A percentile compares a stretch with the other conserved stretches of the same genome.
Evolutionary conservation across 2,797 vertebrate genomes (phyloP).

Genomic region (Girardinus metallicus): DNA sequence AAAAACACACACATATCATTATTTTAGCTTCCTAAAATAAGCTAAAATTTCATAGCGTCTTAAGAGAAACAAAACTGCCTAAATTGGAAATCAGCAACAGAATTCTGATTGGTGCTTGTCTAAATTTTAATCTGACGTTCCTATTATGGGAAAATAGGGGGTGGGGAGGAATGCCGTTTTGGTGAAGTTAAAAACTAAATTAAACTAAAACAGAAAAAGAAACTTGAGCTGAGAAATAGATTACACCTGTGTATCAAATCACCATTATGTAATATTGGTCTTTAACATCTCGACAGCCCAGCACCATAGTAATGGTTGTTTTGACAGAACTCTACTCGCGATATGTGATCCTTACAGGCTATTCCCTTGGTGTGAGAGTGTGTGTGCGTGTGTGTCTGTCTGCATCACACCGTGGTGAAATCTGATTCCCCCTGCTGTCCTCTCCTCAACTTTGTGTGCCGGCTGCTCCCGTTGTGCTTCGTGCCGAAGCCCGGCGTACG

Average conservation of each 20-base stretch:
- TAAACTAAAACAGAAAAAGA: background rate
- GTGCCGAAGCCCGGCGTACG: conserved; percentile 1
- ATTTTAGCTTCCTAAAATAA: background rate
- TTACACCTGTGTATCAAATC: background rate
- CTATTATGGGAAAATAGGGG: background rate
- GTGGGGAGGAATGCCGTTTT: background rate
- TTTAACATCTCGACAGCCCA: conserved; percentile 28
- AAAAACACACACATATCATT: background rate
- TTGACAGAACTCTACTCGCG: conserved; percentile 59
- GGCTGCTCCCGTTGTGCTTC: conserved; percentile 22
- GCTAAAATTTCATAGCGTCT: background rate
- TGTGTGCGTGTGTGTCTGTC: conserved; percentile 33
- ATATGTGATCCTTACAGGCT: conserved; percentile 55
- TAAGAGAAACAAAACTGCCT: background rate
- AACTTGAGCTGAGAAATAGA: background rate
- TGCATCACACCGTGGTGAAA: conserved; percentile 61
- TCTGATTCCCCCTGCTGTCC: conserved; percentile 57
- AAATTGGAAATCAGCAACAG: background rate
- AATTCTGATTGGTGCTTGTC: background rate
- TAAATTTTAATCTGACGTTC: background rate
- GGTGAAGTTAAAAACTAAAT: background rate
- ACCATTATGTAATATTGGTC: background rate
- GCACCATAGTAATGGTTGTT: conserved; percentile 49
- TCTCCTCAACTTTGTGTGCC: conserved; percentile 42
- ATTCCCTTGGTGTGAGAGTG: conserved; percentile 32